Conservation (phyloP, 2,888 invertebrate genomes). For the Cephus runcator region DNA sequence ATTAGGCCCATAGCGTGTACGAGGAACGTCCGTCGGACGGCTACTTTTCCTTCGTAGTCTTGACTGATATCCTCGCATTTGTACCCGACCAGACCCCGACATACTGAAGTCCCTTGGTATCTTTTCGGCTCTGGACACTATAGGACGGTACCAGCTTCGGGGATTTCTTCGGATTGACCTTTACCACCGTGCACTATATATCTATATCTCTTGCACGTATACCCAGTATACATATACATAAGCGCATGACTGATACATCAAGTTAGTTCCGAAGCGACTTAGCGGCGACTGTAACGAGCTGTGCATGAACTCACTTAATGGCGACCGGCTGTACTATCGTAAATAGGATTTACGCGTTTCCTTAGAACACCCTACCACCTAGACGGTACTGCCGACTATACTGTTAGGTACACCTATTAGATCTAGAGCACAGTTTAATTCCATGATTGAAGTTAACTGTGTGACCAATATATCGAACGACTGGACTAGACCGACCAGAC, state of each 20-base stretch:
- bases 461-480: not conserved
- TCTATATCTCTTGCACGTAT: conserved; percentile 23
- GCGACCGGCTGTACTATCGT: not conserved
- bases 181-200: conserved; percentile 33
- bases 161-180: conserved; percentile 34
- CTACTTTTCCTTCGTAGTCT: conserved; percentile 19
- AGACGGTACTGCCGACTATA: not conserved
- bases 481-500: not conserved
- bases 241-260: conserved; percentile 7
- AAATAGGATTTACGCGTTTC: not conserved
- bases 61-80: conserved; percentile 32
- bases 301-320: conserved; percentile 10
- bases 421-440: not conserved
- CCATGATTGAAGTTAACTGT: not conserved
- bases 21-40: conserved; percentile 24
- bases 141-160: conserved; percentile 33
- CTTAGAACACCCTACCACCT: not conserved
- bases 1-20: conserved; percentile 29
- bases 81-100: conserved; percentile 20
- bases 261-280: conserved; percentile 4
- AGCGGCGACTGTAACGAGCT: conserved; percentile 18
- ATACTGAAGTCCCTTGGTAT: too few relatives aligned
- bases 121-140: conserved; percentile 23
- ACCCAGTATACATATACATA: not conserved
- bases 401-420: not conserved